Base-by-base conservation (phyloP, 2,113 vertebrate genomes). In the Sander vitreus region DNA sequence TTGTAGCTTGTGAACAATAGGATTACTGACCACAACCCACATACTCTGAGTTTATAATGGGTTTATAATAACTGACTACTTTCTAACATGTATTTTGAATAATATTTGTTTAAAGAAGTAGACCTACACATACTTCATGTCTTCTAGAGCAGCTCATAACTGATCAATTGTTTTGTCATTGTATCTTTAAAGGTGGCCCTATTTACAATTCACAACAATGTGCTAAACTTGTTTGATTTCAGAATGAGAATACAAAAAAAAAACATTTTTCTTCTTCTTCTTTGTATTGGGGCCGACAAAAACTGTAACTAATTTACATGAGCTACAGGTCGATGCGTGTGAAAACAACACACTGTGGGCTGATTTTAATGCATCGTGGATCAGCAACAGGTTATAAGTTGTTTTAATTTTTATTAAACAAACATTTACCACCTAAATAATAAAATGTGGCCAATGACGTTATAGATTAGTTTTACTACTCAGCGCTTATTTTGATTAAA, bases 301-400 rank as follows among this genome's bases (percentile, higher is more conserved):
- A 63, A 25, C 0, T 11, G 39, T 43, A 51, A 48, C 16, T 1
- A 7, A 5, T 23, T 25, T 13, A 5, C 11, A 25, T 48, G 30
- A 70, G 23, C 18, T 68, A 15, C 16, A 60, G n/a, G 23, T 63
- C 1, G 0, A 48, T 43, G 9, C 36, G 12, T 30, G 71, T 48
- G 39, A n/a, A 48, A 67, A 66, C 15, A 47, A 39, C 21, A 19
- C 21, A 36, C 2, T 13, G 7, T 16, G 51, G 9, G 60, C 43
- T 45, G 8, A 66, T 74, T 66, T 72, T n/a, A 59, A 87, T 18
- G 39, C 25, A 25, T 66, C 48, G 62, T 71, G 68, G 53, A 33
- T 36, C 50, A 86, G 86, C 91, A 92, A 93, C 89, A 91, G 90
- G 89, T 91, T 84, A 79, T 87, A 88, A 74, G 50, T 53, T 0